Evolutionary conservation across 2,113 vertebrate genomes (phyloP).

Genomic region (Spheniscus mendiculus): DNA sequence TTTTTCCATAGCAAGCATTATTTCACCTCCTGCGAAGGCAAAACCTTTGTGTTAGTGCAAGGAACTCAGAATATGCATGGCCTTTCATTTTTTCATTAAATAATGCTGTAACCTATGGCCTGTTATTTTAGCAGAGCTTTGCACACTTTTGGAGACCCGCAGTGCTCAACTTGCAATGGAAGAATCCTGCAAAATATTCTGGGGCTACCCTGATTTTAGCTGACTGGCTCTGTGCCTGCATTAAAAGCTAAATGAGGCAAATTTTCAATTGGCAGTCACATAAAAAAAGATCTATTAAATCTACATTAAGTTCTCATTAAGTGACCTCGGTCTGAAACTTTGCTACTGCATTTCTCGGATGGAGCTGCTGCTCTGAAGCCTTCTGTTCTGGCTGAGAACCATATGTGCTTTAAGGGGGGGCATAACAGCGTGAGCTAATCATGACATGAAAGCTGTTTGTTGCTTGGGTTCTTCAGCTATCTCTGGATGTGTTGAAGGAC

Average conservation of each 20-base stretch:
- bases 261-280: constrained; percentile 5
- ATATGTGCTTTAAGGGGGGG: constrained; percentile 9
- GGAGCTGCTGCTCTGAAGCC: constrained; percentile 14
- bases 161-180: not conserved
- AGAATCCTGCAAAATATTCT: not conserved
- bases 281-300: constrained; percentile 28
- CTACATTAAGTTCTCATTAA: constrained; percentile 53
- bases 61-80: not conserved
- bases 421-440: constrained; percentile 6
- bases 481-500: not conserved
- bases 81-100: not conserved
- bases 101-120: not conserved
- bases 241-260: constrained; percentile 4
- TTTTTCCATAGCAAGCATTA: not conserved
- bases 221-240: not conserved
- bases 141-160: not conserved
- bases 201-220: not conserved
- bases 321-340: not conserved
- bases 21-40: not conserved
- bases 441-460: not conserved
- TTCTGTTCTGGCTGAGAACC: constrained; percentile 22
- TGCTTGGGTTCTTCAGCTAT: not conserved
- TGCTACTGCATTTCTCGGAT: not conserved
- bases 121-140: not conserved
- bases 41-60: not conserved